Percentiles rank a stretch among this genome's conserved stretches.
Conservation (phyloP, 2,888 invertebrate genomes). For the Adela reaumurella region DNA sequence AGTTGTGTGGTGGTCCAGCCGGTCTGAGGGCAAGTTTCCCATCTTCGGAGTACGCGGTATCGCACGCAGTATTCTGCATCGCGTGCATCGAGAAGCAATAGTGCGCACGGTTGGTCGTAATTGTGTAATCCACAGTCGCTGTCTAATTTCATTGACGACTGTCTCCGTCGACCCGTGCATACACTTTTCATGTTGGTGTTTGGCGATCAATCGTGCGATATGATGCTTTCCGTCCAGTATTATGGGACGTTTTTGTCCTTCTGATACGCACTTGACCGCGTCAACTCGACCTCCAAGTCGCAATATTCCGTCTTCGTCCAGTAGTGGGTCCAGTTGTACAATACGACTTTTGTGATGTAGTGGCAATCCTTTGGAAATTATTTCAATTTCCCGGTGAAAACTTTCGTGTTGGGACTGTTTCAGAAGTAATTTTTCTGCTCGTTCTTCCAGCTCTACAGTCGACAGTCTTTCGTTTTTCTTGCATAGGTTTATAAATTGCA, state of each 20-base stretch:
- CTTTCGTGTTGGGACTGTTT: no score
- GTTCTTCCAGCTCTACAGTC: no score
- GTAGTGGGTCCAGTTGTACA: no score
- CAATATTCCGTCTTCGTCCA: no score
- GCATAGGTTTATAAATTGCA: no score
- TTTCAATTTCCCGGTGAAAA: no score
- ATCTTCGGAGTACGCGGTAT: not conserved
- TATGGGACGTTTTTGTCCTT: not conserved
- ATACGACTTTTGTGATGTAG: no score
- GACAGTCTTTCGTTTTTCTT: no score
- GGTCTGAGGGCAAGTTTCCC: not conserved
- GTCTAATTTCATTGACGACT: not conserved
- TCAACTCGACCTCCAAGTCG: not conserved
- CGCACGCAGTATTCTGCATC: not conserved
- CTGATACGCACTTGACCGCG: not conserved
- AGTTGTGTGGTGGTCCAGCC: not conserved
- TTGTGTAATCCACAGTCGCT: not conserved
- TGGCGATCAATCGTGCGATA: not conserved
- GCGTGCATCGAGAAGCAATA: not conserved
- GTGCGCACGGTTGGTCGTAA: not conserved
- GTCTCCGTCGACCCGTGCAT: not conserved
- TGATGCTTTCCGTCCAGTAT: not conserved
- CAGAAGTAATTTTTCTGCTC: no score
- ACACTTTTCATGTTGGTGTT: not conserved
- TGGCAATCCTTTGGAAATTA: no score